phyloP scores from a whole-genome alignment of 2,888 invertebrate species.

The Trachelus stipa region DNA sequence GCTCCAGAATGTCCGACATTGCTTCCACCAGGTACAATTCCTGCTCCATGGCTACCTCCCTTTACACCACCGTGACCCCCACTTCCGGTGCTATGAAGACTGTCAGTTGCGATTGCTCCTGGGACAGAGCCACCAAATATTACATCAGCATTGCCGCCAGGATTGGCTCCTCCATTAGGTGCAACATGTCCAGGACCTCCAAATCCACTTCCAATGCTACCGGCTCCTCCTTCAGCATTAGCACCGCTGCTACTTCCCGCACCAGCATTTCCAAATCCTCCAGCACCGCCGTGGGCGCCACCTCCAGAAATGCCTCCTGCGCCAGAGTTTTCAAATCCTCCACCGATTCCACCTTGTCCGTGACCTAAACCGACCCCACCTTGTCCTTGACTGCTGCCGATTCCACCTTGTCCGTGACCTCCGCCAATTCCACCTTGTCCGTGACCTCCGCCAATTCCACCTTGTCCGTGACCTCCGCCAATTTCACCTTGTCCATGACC shows the following conservation, averaged over 20 bases:
- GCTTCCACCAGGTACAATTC: background rate
- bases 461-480: background rate
- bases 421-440: background rate
- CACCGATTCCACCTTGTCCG: background rate
- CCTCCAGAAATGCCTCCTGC: background rate
- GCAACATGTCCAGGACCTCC: background rate
- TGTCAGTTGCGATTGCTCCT: no score
- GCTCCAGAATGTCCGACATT: background rate
- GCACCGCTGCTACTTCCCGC: background rate
- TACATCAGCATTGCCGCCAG: no score
- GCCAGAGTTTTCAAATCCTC: background rate
- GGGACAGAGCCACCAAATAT: no score
- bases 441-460: background rate
- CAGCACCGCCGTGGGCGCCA: background rate
- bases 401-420: background rate
- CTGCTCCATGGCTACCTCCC: background rate
- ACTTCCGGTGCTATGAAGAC: no score
- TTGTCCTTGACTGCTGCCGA: background rate
- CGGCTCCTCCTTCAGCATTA: background rate
- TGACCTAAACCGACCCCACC: background rate
- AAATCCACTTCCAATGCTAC: constrained; percentile 6
- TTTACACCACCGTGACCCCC: background rate
- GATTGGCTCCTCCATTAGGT: no score
- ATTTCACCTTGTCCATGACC: background rate
- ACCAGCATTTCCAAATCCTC: background rate